Evolutionary conservation across 2,797 vertebrate species (phyloP), one percentile per base, ranked within the genome.

Genomic region (Enteromius paludinosus): DNA sequence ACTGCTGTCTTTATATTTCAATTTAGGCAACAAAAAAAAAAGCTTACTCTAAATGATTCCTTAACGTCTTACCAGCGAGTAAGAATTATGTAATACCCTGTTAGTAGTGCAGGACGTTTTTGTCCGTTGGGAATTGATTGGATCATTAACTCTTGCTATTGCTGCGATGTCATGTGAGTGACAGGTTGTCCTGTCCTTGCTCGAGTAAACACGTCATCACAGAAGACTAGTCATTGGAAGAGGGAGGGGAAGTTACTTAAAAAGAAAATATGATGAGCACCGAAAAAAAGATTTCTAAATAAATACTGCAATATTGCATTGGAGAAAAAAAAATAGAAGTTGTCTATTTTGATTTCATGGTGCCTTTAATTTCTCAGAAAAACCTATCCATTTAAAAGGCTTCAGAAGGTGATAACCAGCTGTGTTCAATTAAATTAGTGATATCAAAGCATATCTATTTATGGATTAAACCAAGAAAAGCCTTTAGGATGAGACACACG

Each of bases 381-480:
- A 56, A 74, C 30, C 14, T 56, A 56, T 56, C 33, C 3, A 56
- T 79, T 69, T 68, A 56, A 69, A 54, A 25, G 77, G 49, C 43
- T 49, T 65, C 61, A 35, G 43, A 45, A 70, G 66, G 66, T 79
- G 35, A 61, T 61, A 62, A 25, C 74, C 59, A 56, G 18, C 66
- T 59, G 52, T 2, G 18, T 70, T 70, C 41, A 65, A 65, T 73
- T 81, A 81, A 81, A 81, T 81, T 73, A 49, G 56, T 64, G 41
- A 81, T 81, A 64, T 81, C 69, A 79, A 79, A 70, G 23, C 23
- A 64, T 23, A 73, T 81, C 56, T 64, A 73, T 81, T 73, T 81
- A 64, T 73, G 70, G 43, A 81, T 72, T 73, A 73, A 73, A 81
- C 69, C 54, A 64, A 81, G 79, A 81, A 59, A 72, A 62, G 56